A percentile compares a stretch with the other conserved stretches of the same genome.
Conservation (phyloP, 2,888 invertebrate species). For the Chrysina gloriosa region DNA sequence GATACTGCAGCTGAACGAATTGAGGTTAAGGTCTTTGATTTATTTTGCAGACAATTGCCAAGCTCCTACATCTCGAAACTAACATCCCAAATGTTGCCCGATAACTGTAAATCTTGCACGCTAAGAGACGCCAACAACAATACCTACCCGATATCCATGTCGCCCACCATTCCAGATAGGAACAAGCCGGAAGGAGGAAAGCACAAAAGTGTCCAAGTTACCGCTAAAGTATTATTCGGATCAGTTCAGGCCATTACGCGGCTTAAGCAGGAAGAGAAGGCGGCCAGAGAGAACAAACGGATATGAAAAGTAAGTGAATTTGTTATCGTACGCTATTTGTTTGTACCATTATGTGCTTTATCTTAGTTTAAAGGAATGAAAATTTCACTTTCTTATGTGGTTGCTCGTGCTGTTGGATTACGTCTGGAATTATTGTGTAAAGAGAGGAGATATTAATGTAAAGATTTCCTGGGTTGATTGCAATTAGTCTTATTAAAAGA, state of each 20-base stretch:
- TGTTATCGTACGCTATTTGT: not conserved
- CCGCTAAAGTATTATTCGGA: conserved; percentile 80
- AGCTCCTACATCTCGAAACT: not conserved
- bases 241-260: conserved; percentile 80
- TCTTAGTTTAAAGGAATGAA: no score
- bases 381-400: no score
- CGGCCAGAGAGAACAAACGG: conserved; percentile 72
- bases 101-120: conserved; percentile 69
- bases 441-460: no score
- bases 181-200: conserved; percentile 53
- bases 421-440: no score
- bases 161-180: conserved; percentile 49
- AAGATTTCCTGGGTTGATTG: no score
- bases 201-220: conserved; percentile 68
- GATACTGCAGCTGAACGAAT: no score
- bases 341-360: not conserved
- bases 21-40: no score
- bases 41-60: conserved; percentile 5
- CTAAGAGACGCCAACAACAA: conserved; percentile 71
- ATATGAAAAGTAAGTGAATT: conserved; percentile 55
- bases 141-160: conserved; percentile 64
- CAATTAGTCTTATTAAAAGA: no score
- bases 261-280: conserved; percentile 78
- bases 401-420: no score
- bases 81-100: conserved; percentile 65